Evolutionary conservation across 2,113 vertebrate species (phyloP).

Genomic region (human (Homo sapiens)): DNA sequence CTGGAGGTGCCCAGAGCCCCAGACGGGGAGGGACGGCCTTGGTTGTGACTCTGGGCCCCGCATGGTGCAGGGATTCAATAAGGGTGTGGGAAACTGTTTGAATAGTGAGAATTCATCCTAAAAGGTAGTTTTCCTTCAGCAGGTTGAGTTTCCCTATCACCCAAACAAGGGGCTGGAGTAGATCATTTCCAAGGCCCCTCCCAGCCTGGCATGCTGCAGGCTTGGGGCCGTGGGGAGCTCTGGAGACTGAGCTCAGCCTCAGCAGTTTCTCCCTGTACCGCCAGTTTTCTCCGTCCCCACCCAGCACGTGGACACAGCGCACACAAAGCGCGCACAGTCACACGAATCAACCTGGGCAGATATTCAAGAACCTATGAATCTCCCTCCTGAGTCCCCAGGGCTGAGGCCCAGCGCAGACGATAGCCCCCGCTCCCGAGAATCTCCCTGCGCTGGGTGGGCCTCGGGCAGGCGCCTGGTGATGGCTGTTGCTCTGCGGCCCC

Average conservation of each 20-base stretch:
- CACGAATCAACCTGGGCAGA: not conserved
- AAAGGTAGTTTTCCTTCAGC: not conserved
- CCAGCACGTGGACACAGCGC: accelerated
- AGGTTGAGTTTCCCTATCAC: accelerated
- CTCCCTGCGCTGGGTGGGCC: not conserved
- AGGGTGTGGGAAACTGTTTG: not conserved
- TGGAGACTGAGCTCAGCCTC: not conserved
- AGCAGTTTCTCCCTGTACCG: accelerated
- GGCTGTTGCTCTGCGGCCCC: too few species aligned
- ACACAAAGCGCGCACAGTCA: not conserved
- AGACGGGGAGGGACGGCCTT: not conserved
- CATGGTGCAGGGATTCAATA: accelerated
- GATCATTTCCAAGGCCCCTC: accelerated
- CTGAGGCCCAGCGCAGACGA: not conserved
- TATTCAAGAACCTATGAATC: not conserved
- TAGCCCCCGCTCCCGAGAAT: accelerated
- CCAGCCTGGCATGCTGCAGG: accelerated
- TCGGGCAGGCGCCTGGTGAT: not conserved
- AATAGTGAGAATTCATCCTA: too few species aligned
- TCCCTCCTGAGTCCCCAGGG: not conserved
- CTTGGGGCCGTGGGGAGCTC: not conserved
- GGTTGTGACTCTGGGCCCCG: not conserved
- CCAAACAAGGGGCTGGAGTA: not conserved
- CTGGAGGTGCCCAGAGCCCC: accelerated
- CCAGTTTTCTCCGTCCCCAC: not conserved